phyloP scores from a whole-genome alignment of 2,797 vertebrate species.

The Lateolabrax maculatus region DNA sequence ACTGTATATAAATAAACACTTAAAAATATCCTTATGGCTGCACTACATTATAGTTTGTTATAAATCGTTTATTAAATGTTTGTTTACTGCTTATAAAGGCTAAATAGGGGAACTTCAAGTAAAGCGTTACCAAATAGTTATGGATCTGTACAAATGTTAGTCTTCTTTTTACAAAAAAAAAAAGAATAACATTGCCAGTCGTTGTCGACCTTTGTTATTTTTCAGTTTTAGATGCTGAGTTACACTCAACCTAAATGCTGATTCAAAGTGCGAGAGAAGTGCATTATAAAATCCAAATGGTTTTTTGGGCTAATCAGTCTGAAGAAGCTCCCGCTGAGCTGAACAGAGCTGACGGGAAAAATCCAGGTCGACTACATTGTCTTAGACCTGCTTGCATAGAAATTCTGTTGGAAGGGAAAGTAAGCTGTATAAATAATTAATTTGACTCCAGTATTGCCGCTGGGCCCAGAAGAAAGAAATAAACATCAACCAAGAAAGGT shows the following conservation, averaged over 20 bases:
- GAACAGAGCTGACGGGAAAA: constrained; percentile 33
- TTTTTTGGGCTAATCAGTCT: neutral
- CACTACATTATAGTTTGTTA: neutral
- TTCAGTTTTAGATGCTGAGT: neutral
- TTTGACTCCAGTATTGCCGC: constrained; percentile 26
- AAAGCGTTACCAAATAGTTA: neutral
- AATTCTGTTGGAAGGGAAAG: constrained; percentile 44
- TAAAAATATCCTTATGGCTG: neutral
- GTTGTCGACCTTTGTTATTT: neutral
- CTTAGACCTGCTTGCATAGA: constrained; percentile 60
- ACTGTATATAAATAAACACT: neutral
- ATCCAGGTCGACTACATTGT: constrained; percentile 56
- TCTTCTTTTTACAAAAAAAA: neutral
- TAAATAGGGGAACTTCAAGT: neutral
- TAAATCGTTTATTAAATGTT: neutral
- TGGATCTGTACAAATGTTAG: neutral
- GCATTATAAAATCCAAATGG: constrained; percentile 26
- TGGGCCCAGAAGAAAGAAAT: constrained; percentile 44
- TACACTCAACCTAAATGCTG: constrained; percentile 8
- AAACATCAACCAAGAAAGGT: constrained; percentile 52
- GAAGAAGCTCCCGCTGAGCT: constrained; percentile 49
- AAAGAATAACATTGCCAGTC: neutral
- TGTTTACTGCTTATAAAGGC: neutral
- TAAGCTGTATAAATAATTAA: constrained; percentile 66
- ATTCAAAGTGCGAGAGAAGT: neutral